Evolutionary conservation across 2,888 invertebrate species (phyloP).

Genomic region (Temnothorax ravouxi): DNA sequence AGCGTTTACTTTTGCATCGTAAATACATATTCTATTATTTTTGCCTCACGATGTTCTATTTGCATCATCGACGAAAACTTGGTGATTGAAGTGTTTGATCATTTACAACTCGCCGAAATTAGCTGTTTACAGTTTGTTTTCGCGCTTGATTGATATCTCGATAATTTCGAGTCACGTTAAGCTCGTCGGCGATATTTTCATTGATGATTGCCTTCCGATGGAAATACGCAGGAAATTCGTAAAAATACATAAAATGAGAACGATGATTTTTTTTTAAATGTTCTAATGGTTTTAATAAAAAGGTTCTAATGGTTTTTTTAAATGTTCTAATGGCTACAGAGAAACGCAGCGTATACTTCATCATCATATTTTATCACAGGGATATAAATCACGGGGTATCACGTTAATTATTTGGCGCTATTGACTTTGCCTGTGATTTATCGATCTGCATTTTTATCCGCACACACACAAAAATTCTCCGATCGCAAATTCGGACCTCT

Average conservation of each 20-base stretch:
- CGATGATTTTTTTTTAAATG: conserved; percentile 1
- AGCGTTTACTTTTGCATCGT: background rate
- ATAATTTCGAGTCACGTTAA: background rate
- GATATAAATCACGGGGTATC: conserved; percentile 40
- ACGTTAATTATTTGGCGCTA: conserved; percentile 47
- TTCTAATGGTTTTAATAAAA: too few species aligned
- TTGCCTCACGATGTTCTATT: background rate
- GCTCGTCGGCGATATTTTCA: background rate
- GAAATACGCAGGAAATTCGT: background rate
- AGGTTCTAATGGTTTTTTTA: too few species aligned
- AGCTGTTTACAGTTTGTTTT: background rate
- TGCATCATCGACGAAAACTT: background rate
- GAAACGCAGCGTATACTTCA: background rate
- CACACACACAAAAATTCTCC: conserved; percentile 32
- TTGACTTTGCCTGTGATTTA: conserved; percentile 43
- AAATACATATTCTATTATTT: background rate
- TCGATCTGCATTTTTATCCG: conserved; percentile 46
- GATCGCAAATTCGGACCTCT: conserved; percentile 44
- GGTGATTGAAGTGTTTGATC: background rate
- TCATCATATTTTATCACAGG: conserved; percentile 45
- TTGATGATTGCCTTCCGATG: background rate
- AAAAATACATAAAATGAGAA: conserved; percentile 8
- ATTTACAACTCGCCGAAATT: background rate
- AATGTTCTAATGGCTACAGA: too few species aligned
- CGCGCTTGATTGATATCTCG: background rate